Percentiles rank a stretch among this genome's conserved stretches.
These are phyloP conservation scores for Bombus confusus DNA, from an alignment of 1,140 invertebrate species.

Conservation along the genomic window DNA sequence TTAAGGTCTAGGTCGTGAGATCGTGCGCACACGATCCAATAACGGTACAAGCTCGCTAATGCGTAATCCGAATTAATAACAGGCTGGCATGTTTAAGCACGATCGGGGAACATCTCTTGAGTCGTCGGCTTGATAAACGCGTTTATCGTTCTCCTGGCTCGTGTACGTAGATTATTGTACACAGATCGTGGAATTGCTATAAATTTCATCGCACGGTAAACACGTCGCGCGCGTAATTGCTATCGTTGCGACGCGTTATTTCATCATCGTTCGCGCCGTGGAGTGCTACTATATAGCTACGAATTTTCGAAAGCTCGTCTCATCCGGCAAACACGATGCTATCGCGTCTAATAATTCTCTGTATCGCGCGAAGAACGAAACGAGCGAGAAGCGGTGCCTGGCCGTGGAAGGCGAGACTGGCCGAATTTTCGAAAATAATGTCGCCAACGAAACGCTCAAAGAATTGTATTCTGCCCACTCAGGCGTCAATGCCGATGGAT, in stretches of 20 bases:
- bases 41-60: constrained; percentile 37
- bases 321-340: neutral
- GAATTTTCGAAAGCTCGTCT: neutral
- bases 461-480: neutral
- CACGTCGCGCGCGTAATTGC: too few relatives aligned
- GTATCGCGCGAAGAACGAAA: too few relatives aligned
- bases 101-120: constrained; percentile 36
- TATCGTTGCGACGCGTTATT: too few relatives aligned
- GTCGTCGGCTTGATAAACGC: constrained; percentile 25
- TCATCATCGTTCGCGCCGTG: too few relatives aligned
- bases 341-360: constrained; percentile 1
- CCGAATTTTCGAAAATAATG: neutral
- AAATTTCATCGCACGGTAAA: constrained; percentile 16
- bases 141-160: neutral
- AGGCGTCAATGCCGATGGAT: neutral
- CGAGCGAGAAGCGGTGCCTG: too few relatives aligned
- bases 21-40: constrained; percentile 2
- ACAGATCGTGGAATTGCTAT: neutral
- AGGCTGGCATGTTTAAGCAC: constrained; percentile 30
- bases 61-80: constrained; percentile 63
- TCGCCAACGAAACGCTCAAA: neutral
- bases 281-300: too few relatives aligned
- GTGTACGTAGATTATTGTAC: too few relatives aligned
- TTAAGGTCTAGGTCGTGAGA: constrained; percentile 57
- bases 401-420: neutral